Conservation (phyloP, 2,888 invertebrate genomes). For the Lepidocyrtoides sp. region DNA sequence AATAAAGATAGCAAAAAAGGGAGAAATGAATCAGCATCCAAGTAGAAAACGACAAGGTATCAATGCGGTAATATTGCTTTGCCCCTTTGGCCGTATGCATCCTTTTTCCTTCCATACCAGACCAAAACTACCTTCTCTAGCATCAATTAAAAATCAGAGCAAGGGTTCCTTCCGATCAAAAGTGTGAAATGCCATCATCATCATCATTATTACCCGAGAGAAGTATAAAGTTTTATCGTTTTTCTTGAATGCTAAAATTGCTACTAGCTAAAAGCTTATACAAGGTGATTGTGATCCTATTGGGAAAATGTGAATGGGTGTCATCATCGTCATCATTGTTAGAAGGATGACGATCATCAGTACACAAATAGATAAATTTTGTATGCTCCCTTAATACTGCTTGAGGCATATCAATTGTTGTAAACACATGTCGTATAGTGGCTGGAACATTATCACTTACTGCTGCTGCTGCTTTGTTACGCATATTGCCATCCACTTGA, state of each 20-base stretch:
- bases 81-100: background rate
- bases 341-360: background rate
- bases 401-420: too few relatives aligned
- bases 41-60: background rate
- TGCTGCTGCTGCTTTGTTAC: background rate
- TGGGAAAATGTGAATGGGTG: background rate
- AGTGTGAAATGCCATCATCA: too few relatives aligned
- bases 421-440: too few relatives aligned
- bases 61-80: background rate
- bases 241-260: background rate
- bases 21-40: background rate
- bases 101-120: background rate
- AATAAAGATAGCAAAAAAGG: conserved; percentile 14
- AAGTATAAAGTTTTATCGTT: background rate
- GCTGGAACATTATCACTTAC: too few relatives aligned
- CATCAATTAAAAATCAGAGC: background rate
- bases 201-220: background rate
- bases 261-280: background rate
- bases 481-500: background rate
- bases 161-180: too few relatives aligned
- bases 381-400: too few relatives aligned
- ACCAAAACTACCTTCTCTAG: background rate
- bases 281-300: background rate
- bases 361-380: background rate
- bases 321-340: background rate